Base-by-base conservation (phyloP, 2,113 vertebrate genomes). In the Mormyrus lacerda region DNA sequence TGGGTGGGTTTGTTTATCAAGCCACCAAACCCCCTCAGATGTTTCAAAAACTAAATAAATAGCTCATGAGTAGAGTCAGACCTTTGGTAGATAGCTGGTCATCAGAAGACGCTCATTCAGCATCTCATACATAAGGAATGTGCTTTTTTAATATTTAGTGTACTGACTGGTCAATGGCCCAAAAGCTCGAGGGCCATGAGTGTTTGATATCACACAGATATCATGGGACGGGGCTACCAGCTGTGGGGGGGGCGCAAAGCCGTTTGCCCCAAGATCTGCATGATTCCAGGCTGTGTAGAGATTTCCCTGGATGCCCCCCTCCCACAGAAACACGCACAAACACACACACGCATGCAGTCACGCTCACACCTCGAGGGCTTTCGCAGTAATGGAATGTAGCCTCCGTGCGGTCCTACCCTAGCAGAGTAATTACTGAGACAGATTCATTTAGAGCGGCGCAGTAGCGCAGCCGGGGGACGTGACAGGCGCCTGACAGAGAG, bases 401-500 rank as follows among this genome's bases (percentile, higher is more conserved):
- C 89, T 92, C 91, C 90, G 90, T 91, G 88, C 58, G 91, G 91
- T n/a, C 84, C 89, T 90, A 85, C 92, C 90, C 90, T 90, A 89
- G 90, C 92, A 58, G 92, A 90, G 93, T 90, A 91, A 86, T 90
- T 89, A 92, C 92, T 88, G 91, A 90, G 89, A 92, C 88, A 92
- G 92, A 90, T 92, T 91, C 91, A 85, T 93, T 92, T 84, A 79
- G 91, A 76, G 90, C 91, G 82, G 85, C 48, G 89, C 85, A 47
- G 85, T 55, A 85, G 27, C 69, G 42, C 88, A 48, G 83, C n/a
- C 48, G 7, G 87, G 76, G 86, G 89, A 87, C 83, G 6, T 87
- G 91, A 90, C 90, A 90, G 91, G 24, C 44, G 88, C 65, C 31
- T 84, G 87, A 91, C 58, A 79, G 84, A 45, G 48, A 89, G 90